Conservation (phyloP, 2,888 invertebrate genomes). For the Hirtodrosophila confusa region DNA sequence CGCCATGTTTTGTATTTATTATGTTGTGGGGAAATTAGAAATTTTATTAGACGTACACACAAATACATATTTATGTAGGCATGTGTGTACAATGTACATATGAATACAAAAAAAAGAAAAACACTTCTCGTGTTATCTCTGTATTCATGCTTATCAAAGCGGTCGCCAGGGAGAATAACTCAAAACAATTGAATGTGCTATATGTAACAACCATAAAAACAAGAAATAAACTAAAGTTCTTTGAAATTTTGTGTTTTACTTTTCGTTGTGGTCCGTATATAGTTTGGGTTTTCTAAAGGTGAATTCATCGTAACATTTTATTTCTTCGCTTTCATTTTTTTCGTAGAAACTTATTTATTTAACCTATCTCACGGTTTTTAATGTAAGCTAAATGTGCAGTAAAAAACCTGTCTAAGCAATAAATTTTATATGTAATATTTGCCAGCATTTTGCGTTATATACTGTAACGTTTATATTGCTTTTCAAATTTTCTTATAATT, state of each 20-base stretch:
- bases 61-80: background rate
- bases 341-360: no score
- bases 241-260: background rate
- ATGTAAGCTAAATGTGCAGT: no score
- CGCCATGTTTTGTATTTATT: background rate
- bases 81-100: no score
- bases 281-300: no score
- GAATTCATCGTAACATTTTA: background rate
- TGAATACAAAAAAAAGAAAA: constrained; percentile 15
- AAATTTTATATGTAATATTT: no score
- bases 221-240: constrained; percentile 16
- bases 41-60: background rate
- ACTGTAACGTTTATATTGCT: no score
- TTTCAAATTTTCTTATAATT: no score
- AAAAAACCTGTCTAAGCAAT: no score
- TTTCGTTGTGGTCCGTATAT: background rate
- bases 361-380: no score
- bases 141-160: constrained; percentile 34
- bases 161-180: constrained; percentile 20
- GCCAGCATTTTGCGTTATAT: no score
- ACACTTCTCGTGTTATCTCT: constrained; percentile 39
- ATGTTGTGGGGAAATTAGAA: constrained; percentile 5
- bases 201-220: constrained; percentile 11
- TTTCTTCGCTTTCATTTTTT: background rate
- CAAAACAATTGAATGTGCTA: constrained; percentile 18